A percentile compares a stretch with the other conserved stretches of the same genome.
These are phyloP conservation scores for Dryadula phaetusa DNA, from an alignment of 2,888 invertebrate species.

Conservation along the genomic window DNA sequence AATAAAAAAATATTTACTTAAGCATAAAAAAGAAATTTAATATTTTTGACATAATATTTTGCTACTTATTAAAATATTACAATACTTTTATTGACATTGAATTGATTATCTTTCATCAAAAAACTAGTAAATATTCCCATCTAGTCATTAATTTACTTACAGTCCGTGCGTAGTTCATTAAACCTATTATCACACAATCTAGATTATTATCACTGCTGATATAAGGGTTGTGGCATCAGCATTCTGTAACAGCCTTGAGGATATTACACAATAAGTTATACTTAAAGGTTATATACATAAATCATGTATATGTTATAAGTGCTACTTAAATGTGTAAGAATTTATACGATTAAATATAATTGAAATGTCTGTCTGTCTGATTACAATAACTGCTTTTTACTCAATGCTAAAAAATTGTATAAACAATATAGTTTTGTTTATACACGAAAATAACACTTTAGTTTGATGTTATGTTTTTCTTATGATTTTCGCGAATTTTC, in stretches of 20 bases:
- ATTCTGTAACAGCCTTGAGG: not conserved
- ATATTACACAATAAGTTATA: not conserved
- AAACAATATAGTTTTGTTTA: too few species aligned
- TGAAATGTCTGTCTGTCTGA: too few species aligned
- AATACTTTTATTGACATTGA: not conserved
- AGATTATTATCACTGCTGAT: constrained; percentile 17
- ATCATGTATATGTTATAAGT: too few species aligned
- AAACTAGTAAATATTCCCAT: not conserved
- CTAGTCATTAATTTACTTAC: not conserved
- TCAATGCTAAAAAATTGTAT: too few species aligned
- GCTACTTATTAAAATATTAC: not conserved
- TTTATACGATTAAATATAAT: too few species aligned
- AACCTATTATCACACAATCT: constrained; percentile 17
- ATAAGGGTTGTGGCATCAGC: not conserved
- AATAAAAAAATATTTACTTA: too few species aligned
- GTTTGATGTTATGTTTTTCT: too few species aligned
- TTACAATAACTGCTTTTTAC: too few species aligned
- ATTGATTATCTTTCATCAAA: not conserved
- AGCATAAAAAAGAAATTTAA: too few species aligned
- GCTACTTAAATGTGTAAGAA: too few species aligned
- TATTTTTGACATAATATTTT: not conserved
- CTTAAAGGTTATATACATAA: not conserved
- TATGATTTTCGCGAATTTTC: too few species aligned
- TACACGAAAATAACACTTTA: too few species aligned
- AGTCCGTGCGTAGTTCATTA: constrained; percentile 14